Conservation (phyloP, 2,888 invertebrate genomes). For the Folsomia candida region DNA sequence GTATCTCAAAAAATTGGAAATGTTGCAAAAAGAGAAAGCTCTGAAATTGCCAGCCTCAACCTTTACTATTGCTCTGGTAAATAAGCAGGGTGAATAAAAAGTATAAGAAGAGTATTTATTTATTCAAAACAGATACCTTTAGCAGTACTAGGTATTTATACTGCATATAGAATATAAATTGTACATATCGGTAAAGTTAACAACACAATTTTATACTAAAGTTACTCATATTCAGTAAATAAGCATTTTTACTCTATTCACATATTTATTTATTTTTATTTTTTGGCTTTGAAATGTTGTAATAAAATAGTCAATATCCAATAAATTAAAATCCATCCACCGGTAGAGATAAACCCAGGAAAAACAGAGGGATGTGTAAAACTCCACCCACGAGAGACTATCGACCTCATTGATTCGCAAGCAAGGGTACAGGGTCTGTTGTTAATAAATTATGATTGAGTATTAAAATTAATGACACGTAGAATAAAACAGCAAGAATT, state of each 20-base stretch:
- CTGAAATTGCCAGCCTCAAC: not conserved
- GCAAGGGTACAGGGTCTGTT: not conserved
- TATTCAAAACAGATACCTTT: no score
- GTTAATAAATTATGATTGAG: not conserved
- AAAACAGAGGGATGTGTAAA: not conserved
- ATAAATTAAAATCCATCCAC: not conserved
- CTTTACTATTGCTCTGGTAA: not conserved
- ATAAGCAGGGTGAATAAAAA: no score
- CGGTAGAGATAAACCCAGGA: not conserved
- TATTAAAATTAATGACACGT: not conserved
- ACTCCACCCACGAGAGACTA: not conserved
- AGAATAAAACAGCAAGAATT: not conserved
- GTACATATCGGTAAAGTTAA: not conserved
- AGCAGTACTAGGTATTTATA: no score
- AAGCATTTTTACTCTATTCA: not conserved
- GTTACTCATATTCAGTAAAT: not conserved
- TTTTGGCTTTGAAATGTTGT: not conserved
- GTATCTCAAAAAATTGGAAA: conserved; percentile 1
- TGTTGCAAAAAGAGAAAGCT: not conserved
- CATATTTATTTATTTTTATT: not conserved
- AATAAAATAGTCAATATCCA: not conserved
- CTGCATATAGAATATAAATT: no score
- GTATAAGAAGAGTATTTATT: no score
- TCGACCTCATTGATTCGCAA: not conserved
- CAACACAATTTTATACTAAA: not conserved